These are phyloP conservation scores for Pelagia noctiluca DNA, from an alignment of 30 jellyfish, hydroid and myxozoan genomes.

Conservation along the genomic window DNA sequence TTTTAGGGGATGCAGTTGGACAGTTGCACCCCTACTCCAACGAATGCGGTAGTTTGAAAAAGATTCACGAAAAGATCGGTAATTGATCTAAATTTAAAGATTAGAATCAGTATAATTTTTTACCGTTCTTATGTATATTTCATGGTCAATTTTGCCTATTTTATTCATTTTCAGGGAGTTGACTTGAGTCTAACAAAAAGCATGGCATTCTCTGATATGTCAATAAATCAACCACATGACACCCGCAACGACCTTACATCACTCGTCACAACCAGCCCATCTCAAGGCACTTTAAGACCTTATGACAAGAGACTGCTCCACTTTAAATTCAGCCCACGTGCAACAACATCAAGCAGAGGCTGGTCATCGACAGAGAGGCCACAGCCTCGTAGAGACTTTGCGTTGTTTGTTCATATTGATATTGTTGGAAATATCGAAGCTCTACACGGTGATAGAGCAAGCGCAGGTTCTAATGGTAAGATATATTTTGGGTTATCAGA, in stretches of 20 bases:
- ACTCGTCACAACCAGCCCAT: slow-evolving; percentile 84
- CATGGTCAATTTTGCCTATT: not conserved
- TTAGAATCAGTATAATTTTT: no score
- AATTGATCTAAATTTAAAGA: no score
- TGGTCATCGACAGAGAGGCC: slow-evolving; percentile 70
- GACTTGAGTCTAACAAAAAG: slow-evolving; percentile 83
- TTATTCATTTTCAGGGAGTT: slow-evolving; percentile 77
- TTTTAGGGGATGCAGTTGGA: no score
- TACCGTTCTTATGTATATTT: no score
- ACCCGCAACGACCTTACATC: slow-evolving; percentile 56
- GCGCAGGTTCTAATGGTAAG: slow-evolving; percentile 45
- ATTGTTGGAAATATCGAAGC: slow-evolving; percentile 71
- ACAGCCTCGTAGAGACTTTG: slow-evolving; percentile 90
- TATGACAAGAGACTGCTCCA: slow-evolving; percentile 66
- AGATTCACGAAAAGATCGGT: no score
- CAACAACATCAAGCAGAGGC: slow-evolving; percentile 61
- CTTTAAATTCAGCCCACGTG: slow-evolving; percentile 90
- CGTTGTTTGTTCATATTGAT: slow-evolving; percentile 80
- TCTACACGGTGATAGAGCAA: slow-evolving; percentile 20
- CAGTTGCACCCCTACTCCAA: not conserved
- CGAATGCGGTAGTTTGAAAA: no score
- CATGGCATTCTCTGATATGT: slow-evolving; percentile 34
- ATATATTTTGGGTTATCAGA: no score
- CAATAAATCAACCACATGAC: not conserved
- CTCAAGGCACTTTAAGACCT: slow-evolving; percentile 86